Evolutionary conservation across 2,888 invertebrate species (phyloP), one percentile per base, ranked within the genome.

Genomic region (Hirtodrosophila trivittata): DNA sequence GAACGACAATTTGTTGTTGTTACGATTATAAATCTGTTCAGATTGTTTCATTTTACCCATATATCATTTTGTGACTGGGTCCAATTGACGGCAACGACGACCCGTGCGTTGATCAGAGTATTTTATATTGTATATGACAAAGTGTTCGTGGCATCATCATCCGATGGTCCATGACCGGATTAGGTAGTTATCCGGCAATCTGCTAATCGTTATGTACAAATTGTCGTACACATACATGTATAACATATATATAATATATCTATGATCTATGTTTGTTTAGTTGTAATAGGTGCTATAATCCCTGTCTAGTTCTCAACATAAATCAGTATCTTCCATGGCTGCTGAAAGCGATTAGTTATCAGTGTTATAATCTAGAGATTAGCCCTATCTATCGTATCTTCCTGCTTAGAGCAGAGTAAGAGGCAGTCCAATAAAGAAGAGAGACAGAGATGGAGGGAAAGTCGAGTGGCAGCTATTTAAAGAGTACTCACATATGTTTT

Each of bases 141-240:
- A 54, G 37, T 65, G 54, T 54, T 21, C 5, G 18, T 21, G 18
- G 18, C 18, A 21, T 21, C 5, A 21, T 21, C 5, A 21, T 21
- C 5, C 5, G 5, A 21, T 45, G 47, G 66, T 56, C 77, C 62
- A 37, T 78, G 81, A 68, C 72, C 65, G 60, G 62, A 72, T 72
- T 80, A 62, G 43, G 42, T 58, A 71, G 2, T 21, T 52, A 50
- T 46, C 45, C 38, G 39, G 41, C 35, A 10, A 52, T 13, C 8
- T 26, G 38, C 3, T 46, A 52, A 13, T 18, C 35, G 1, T 21
- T 21, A 21, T 21, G n/a, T n/a, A n/a, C n/a, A n/a, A n/a, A n/a
- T n/a, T 32, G 13, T 9, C 35, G 3, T 50, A 35, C 37, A 39
- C 9, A 46, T 1, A 39, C 8, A 8, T 39, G 14, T 52, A 12